phyloP scores from a whole-genome alignment of 2,797 vertebrate species.

The Enteromius trimaculatus region DNA sequence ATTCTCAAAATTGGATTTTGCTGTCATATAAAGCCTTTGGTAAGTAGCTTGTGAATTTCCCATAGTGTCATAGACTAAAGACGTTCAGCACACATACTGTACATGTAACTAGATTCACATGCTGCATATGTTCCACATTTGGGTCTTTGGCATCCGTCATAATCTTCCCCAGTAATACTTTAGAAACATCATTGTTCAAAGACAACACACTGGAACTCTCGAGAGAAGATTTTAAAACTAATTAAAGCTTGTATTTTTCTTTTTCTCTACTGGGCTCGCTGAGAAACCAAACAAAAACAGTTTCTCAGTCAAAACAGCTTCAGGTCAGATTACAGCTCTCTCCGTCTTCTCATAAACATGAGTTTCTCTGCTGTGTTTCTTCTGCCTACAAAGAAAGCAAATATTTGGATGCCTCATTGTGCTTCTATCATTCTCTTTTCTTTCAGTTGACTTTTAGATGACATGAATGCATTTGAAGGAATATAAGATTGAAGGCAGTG shows the following conservation, averaged over 20 bases:
- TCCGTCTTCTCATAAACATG: constrained; percentile 46
- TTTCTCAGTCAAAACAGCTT: constrained; percentile 49
- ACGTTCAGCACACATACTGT: constrained; percentile 1
- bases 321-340: constrained; percentile 40
- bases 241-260: constrained; percentile 52
- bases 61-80: constrained; percentile 1
- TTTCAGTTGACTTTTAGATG: not conserved
- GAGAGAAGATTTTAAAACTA: constrained; percentile 51
- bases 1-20: not conserved
- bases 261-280: constrained; percentile 30
- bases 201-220: constrained; percentile 62
- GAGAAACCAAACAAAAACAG: constrained; percentile 61
- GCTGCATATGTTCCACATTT: constrained; percentile 24
- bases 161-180: constrained; percentile 25
- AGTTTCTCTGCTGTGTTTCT: constrained; percentile 62
- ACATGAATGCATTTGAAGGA: constrained; percentile 6
- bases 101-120: constrained; percentile 7
- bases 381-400: constrained; percentile 29
- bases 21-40: constrained; percentile 25
- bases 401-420: too few species aligned
- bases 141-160: not conserved
- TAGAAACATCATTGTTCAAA: constrained; percentile 48
- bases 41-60: constrained; percentile 22
- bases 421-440: constrained; percentile 1
- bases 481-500: not conserved